phyloP scores from a whole-genome alignment of 2,797 vertebrate species.

The Limosa lapponica region DNA sequence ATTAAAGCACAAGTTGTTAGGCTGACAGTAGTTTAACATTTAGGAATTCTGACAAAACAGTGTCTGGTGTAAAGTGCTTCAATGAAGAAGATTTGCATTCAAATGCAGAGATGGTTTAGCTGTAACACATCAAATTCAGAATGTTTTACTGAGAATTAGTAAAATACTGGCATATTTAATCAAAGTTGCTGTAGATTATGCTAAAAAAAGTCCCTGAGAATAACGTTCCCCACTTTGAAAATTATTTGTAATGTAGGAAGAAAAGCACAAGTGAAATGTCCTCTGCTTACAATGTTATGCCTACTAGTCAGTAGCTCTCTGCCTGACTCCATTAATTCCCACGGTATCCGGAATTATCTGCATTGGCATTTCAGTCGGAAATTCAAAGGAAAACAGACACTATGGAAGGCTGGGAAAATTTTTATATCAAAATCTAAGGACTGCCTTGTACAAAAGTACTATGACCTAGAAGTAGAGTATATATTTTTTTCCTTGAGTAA shows the following conservation, averaged over 20 bases:
- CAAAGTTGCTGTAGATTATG: neutral
- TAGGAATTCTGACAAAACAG: neutral
- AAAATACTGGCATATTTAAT: neutral
- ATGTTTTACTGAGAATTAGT: neutral
- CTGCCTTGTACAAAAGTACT: neutral
- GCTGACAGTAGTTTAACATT: neutral
- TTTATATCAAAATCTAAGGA: neutral
- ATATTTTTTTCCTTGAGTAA: neutral
- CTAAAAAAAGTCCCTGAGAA: neutral
- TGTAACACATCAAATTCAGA: neutral
- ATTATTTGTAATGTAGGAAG: neutral
- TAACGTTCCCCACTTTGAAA: neutral
- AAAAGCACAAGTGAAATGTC: neutral
- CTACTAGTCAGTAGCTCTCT: neutral
- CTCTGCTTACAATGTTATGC: neutral
- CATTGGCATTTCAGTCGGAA: neutral
- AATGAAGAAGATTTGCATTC: neutral
- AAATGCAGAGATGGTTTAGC: neutral
- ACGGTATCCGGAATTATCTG: neutral
- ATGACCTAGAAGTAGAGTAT: neutral
- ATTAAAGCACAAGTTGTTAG: neutral
- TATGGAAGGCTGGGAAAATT: neutral
- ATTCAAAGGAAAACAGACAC: neutral
- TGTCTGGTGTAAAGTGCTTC: neutral
- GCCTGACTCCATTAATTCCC: neutral